Percentiles rank a stretch among this genome's conserved stretches.
Conservation (phyloP, 1,140 invertebrate species). For the Trichoplusia ni region DNA sequence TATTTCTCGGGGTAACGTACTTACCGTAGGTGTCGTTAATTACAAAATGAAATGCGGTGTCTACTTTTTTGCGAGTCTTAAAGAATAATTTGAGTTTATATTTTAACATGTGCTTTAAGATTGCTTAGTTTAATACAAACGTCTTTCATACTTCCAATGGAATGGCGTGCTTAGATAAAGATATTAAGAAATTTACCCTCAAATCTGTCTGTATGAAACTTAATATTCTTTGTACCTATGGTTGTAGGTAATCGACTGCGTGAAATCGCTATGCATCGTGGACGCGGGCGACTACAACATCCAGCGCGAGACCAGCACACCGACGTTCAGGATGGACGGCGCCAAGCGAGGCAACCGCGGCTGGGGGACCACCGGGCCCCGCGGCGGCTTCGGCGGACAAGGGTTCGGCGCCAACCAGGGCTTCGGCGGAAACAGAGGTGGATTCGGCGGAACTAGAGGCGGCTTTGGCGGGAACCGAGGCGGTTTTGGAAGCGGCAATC, state of each 20-base stretch:
- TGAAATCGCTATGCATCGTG: constrained; percentile 87
- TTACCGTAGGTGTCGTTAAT: too few species aligned
- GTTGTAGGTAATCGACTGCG: constrained; percentile 84
- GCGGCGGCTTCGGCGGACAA: constrained; percentile 38
- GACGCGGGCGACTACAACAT: constrained; percentile 88
- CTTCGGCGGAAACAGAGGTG: too few species aligned
- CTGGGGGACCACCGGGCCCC: constrained; percentile 65
- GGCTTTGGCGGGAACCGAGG: constrained; percentile 44
- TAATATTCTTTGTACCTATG: constrained; percentile 42
- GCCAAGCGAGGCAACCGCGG: constrained; percentile 61
- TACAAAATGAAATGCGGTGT: too few species aligned
- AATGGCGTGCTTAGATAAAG: too few species aligned
- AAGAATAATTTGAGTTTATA: too few species aligned
- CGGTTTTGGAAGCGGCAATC: constrained; percentile 26
- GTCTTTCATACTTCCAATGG: background rate
- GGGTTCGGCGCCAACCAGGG: too few species aligned
- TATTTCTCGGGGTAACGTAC: too few species aligned
- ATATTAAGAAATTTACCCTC: too few species aligned
- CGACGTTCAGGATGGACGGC: constrained; percentile 60
- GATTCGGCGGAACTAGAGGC: too few species aligned
- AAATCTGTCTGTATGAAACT: background rate
- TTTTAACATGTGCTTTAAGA: background rate
- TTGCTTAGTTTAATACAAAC: background rate
- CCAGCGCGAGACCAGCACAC: constrained; percentile 76
- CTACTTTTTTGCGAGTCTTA: too few species aligned